A percentile compares a stretch with the other conserved stretches of the same genome.
Evolutionary conservation across 2,797 vertebrate genomes (phyloP).

Genomic region (Fratercula arctica): DNA sequence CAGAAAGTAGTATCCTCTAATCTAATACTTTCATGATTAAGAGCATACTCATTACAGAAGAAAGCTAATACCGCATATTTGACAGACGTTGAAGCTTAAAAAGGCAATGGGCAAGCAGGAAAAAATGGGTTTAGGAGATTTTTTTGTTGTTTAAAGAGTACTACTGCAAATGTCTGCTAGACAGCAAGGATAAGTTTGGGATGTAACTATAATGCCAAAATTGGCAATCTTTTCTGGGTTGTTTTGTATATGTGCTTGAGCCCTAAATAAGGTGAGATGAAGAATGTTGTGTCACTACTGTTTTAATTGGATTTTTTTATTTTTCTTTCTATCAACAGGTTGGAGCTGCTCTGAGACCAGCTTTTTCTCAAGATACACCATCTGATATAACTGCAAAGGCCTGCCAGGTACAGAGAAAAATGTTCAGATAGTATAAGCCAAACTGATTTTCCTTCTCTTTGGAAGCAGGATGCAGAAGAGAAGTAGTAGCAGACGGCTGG

Average conservation of each 20-base stretch:
- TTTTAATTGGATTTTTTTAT: neutral
- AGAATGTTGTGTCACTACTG: neutral
- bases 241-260: neutral
- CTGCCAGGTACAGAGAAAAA: constrained; percentile 86
- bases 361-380: constrained; percentile 96
- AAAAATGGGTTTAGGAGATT: neutral
- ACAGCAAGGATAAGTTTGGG: neutral
- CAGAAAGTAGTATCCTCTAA: neutral
- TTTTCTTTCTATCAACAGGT: constrained; percentile 80
- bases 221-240: neutral
- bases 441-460: neutral
- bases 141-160: neutral
- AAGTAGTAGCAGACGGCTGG: neutral
- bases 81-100: neutral
- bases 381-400: constrained; percentile 99
- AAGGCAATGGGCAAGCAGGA: neutral
- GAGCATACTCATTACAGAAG: neutral
- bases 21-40: neutral
- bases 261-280: neutral
- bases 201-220: neutral
- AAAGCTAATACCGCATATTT: neutral
- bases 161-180: neutral
- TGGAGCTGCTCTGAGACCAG: constrained; percentile 95
- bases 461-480: neutral
- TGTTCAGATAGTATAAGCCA: neutral